Evolutionary conservation across 1,140 invertebrate genomes (phyloP).

Genomic region (Coelopa frigida): DNA sequence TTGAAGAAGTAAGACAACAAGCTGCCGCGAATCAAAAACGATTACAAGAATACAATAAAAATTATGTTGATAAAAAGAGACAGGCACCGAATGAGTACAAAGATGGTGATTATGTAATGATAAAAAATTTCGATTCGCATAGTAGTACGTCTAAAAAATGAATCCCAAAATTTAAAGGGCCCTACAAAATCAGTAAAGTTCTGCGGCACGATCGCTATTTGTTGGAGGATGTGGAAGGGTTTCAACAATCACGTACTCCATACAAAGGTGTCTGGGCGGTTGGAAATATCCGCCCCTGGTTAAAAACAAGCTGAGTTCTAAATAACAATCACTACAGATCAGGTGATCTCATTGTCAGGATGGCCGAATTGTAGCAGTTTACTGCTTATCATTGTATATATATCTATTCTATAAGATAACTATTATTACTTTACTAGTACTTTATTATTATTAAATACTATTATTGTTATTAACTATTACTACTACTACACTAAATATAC

Average conservation of each 20-base stretch:
- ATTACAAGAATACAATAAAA: conserved; percentile 1
- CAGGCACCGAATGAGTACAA: too few relatives aligned
- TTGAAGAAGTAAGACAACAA: too few relatives aligned
- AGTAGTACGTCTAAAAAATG: conserved; percentile 1
- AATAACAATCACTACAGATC: neutral
- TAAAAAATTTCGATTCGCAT: conserved; percentile 7
- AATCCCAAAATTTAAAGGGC: conserved; percentile 12
- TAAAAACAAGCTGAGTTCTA: neutral
- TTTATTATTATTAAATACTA: too few relatives aligned
- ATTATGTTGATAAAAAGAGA: conserved; percentile 1
- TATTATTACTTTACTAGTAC: too few relatives aligned
- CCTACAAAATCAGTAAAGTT: conserved; percentile 7
- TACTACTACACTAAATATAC: too few relatives aligned
- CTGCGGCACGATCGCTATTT: conserved; percentile 7
- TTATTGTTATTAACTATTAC: too few relatives aligned
- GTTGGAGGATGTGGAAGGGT: conserved; percentile 10
- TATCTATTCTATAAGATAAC: too few relatives aligned
- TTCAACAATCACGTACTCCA: conserved; percentile 8
- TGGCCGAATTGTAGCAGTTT: conserved; percentile 10
- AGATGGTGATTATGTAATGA: conserved; percentile 3
- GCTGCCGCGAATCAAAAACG: too few relatives aligned
- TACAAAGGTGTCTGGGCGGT: conserved; percentile 8
- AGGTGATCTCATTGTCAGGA: conserved; percentile 7
- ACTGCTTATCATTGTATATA: too few relatives aligned
- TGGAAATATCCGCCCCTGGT: conserved; percentile 5